Conservation (phyloP, 2,888 invertebrate species). For the Calephelis perditalis region DNA sequence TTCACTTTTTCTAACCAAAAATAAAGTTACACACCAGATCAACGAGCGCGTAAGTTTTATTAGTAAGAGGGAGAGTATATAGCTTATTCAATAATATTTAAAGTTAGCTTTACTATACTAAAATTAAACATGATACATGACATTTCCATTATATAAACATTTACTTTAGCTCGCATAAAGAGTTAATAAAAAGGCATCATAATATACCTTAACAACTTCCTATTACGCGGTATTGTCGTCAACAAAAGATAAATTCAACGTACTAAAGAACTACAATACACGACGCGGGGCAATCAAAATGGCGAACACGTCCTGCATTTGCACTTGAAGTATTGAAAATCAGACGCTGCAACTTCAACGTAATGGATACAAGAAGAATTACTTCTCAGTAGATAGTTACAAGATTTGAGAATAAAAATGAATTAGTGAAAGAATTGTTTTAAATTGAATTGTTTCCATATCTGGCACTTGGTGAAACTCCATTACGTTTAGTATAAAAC, state of each 20-base stretch:
- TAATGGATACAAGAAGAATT: not conserved
- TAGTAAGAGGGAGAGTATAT: too few relatives aligned
- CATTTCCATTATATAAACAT: not conserved
- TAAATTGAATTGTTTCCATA: too few relatives aligned
- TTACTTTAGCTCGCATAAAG: not conserved
- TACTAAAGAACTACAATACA: constrained; percentile 67
- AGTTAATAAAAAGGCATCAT: constrained; percentile 10
- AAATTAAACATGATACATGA: too few relatives aligned
- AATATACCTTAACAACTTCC: constrained; percentile 11
- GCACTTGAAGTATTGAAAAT: constrained; percentile 68
- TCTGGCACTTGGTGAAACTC: too few relatives aligned
- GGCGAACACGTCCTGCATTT: constrained; percentile 66
- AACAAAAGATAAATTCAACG: constrained; percentile 54
- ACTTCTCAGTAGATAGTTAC: too few relatives aligned
- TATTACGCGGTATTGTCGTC: constrained; percentile 19
- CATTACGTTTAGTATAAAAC: too few relatives aligned
- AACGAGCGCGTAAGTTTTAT: too few relatives aligned
- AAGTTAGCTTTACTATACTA: too few relatives aligned
- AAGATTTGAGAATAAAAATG: too few relatives aligned
- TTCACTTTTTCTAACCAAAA: too few relatives aligned
- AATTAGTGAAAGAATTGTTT: too few relatives aligned
- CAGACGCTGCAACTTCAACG: constrained; percentile 36
- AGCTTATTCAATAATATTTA: not conserved
- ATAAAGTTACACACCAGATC: too few relatives aligned
- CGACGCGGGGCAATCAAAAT: constrained; percentile 66